Evolutionary conservation across 2,888 invertebrate species (phyloP).

Genomic region (Keiferia lycopersicella): DNA sequence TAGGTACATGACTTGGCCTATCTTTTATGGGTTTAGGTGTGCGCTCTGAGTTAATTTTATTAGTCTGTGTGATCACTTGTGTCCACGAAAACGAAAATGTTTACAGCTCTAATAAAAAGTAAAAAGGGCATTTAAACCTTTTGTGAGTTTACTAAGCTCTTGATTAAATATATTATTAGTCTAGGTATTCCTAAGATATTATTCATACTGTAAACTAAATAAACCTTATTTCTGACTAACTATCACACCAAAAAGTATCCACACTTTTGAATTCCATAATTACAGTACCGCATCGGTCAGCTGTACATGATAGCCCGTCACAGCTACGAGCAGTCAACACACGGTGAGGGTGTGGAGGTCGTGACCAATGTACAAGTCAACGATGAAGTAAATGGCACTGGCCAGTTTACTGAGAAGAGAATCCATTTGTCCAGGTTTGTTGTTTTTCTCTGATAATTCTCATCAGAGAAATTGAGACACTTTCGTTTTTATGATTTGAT

Average conservation of each 20-base stretch:
- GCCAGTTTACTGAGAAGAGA: conserved; percentile 94
- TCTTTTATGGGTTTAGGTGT: neutral
- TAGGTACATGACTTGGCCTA: neutral
- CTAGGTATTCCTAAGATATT: no score
- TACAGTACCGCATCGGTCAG: conserved; percentile 93
- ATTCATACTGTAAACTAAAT: no score
- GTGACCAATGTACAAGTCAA: conserved; percentile 90
- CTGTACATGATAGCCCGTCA: conserved; percentile 97
- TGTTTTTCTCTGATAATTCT: no score
- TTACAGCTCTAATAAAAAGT: no score
- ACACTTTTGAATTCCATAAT: neutral
- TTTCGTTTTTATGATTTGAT: no score
- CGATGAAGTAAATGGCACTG: conserved; percentile 89
- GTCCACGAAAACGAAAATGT: neutral
- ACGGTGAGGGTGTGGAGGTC: conserved; percentile 95
- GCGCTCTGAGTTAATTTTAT: neutral
- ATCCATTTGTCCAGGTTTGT: conserved; percentile 93
- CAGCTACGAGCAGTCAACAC: conserved; percentile 93
- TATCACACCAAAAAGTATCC: no score
- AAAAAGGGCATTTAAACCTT: no score
- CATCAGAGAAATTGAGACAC: no score
- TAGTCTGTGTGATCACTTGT: neutral
- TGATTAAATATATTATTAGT: no score
- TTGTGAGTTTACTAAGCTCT: no score
- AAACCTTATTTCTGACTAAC: no score